Conservation (phyloP, 2,888 invertebrate genomes). For the Adela reaumurella region DNA sequence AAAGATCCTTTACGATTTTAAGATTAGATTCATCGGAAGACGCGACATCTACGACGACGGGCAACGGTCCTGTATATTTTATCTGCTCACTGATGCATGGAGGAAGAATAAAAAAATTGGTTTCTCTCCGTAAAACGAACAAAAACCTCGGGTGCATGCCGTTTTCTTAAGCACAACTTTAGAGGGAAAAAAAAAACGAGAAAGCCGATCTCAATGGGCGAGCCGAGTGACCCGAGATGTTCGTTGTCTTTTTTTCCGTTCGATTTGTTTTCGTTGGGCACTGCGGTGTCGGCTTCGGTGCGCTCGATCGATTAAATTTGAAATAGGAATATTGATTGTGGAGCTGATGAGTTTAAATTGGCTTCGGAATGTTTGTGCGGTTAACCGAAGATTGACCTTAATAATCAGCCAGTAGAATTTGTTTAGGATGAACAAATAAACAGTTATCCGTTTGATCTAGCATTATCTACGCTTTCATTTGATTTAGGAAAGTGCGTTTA, state of each 20-base stretch:
- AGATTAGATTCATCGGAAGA: not conserved
- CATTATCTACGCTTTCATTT: too few relatives aligned
- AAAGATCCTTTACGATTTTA: not conserved
- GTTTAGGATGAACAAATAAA: not conserved
- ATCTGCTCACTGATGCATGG: slow-evolving; percentile 42
- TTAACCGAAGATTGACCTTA: not conserved
- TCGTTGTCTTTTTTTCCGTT: not conserved
- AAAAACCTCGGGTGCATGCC: slow-evolving; percentile 20
- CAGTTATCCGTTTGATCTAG: too few relatives aligned
- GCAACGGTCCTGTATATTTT: slow-evolving; percentile 28
- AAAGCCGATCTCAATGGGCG: not conserved
- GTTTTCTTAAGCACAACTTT: not conserved
- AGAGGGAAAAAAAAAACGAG: not conserved
- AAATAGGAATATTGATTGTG: not conserved
- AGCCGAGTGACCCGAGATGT: not conserved
- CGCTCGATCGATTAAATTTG: not conserved
- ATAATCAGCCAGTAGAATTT: not conserved
- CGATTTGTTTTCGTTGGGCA: not conserved
- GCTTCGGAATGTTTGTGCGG: not conserved
- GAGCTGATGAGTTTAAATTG: not conserved
- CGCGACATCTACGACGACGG: not conserved
- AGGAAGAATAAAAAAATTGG: slow-evolving; percentile 39
- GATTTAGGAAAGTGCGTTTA: too few relatives aligned
- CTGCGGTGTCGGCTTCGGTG: not conserved
- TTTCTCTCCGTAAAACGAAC: slow-evolving; percentile 29